Evolutionary conservation across 2,797 vertebrate genomes (phyloP).

Genomic region (Accipiter superciliosus): DNA sequence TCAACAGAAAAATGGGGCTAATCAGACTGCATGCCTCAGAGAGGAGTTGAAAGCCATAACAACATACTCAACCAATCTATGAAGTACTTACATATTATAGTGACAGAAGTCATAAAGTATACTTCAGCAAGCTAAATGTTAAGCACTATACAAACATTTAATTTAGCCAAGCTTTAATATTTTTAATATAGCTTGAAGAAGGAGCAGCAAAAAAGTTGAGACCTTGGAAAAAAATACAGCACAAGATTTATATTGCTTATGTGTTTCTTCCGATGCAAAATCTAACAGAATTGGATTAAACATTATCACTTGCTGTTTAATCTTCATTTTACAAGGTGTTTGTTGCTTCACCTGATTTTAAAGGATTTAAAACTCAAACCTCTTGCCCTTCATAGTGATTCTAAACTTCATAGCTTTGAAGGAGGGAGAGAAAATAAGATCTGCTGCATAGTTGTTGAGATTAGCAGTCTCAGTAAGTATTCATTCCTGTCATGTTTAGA

Average conservation of each 20-base stretch:
- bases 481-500: slow-evolving; percentile 20
- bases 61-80: neutral
- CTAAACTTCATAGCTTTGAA: slow-evolving; percentile 19
- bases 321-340: slow-evolving; percentile 59
- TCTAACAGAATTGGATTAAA: slow-evolving; percentile 62
- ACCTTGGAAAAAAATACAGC: neutral
- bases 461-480: neutral
- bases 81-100: neutral
- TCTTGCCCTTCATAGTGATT: slow-evolving; percentile 25
- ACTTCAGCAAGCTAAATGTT: neutral
- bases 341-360: slow-evolving; percentile 58
- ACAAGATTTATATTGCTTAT: neutral
- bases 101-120: neutral
- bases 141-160: neutral
- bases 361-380: slow-evolving; percentile 51
- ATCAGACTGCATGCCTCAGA: neutral
- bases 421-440: neutral
- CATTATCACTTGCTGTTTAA: slow-evolving; percentile 59
- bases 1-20: neutral
- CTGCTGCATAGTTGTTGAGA: neutral
- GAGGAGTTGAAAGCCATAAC: neutral
- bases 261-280: slow-evolving; percentile 24
- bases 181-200: neutral
- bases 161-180: neutral
- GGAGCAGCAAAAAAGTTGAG: neutral